Percentiles rank a stretch among this genome's conserved stretches.
Conservation (phyloP, 2,888 invertebrate species). For the Norana najaformis region DNA sequence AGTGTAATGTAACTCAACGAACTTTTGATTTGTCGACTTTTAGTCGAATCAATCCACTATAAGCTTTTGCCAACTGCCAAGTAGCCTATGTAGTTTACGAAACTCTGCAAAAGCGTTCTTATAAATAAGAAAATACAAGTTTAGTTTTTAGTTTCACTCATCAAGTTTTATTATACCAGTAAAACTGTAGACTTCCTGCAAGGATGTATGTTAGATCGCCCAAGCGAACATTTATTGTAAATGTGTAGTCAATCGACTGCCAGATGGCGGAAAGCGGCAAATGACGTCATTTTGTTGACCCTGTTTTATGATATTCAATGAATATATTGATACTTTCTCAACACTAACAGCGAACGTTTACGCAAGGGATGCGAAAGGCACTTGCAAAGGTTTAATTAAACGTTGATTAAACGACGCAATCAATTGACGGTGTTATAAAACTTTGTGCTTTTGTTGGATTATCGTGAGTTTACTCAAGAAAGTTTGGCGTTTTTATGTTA, state of each 20-base stretch:
- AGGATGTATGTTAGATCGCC: too few relatives aligned
- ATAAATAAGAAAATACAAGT: too few relatives aligned
- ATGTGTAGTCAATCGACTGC: background rate
- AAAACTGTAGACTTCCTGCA: background rate
- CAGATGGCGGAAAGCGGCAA: background rate
- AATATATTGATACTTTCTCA: background rate
- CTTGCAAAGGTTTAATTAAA: background rate
- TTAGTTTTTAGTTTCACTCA: too few relatives aligned
- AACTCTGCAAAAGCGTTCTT: too few relatives aligned
- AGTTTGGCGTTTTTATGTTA: constrained; percentile 3
- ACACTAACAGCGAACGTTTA: background rate
- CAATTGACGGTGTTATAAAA: constrained; percentile 1
- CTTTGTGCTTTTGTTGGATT: background rate
- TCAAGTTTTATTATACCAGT: too few relatives aligned
- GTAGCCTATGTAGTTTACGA: too few relatives aligned
- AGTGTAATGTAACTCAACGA: too few relatives aligned
- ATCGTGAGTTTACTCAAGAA: background rate
- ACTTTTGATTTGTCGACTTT: too few relatives aligned
- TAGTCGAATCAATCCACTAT: too few relatives aligned
- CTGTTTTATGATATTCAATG: background rate
- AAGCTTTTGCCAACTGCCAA: too few relatives aligned
- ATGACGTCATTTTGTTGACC: background rate
- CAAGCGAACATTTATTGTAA: background rate
- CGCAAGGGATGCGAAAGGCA: background rate
- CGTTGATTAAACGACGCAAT: background rate